A percentile compares a stretch with the other conserved stretches of the same genome.
Conservation (phyloP, 2,888 invertebrate species). For the Hoplodrina ambigua region DNA sequence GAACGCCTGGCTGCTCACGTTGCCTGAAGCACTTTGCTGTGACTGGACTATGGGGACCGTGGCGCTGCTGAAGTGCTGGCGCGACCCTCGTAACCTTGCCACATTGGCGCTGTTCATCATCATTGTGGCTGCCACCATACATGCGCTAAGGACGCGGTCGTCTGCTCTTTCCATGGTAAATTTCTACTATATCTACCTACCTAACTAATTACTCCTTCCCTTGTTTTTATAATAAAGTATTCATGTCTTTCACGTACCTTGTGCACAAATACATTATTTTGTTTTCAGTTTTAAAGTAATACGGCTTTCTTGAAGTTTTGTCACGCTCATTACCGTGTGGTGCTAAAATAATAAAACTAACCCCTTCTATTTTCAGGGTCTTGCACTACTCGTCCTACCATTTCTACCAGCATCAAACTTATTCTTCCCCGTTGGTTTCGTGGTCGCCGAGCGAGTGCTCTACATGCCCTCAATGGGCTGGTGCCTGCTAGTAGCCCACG, state of each 20-base stretch:
- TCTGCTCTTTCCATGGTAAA: constrained; percentile 87
- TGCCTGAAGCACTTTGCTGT: constrained; percentile 97
- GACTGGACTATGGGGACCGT: constrained; percentile 99
- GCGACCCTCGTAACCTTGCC: constrained; percentile 95
- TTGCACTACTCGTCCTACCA: constrained; percentile 96
- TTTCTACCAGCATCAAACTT: constrained; percentile 99
- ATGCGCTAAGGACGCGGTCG: constrained; percentile 83
- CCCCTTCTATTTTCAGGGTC: constrained; percentile 91
- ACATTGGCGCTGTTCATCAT: constrained; percentile 93
- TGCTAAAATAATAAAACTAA: not conserved
- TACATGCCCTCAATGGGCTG: constrained; percentile 99
- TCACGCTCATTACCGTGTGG: not conserved
- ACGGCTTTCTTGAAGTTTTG: not conserved
- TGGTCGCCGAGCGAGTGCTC: constrained; percentile 98
- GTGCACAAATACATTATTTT: not conserved
- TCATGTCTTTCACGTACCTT: not conserved
- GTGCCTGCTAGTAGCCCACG: constrained; percentile 97
- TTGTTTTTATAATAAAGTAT: no score
- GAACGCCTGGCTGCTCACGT: constrained; percentile 97
- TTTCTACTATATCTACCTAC: no score
- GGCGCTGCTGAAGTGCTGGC: constrained; percentile 94
- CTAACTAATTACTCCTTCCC: no score
- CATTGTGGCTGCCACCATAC: constrained; percentile 90
- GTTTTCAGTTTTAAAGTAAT: not conserved
- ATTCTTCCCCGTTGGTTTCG: constrained; percentile 99